Percentiles rank a stretch among this genome's conserved stretches.
Evolutionary conservation across 64 coral and sea anemone species (phyloP).

Genomic region (Montipora sp.): DNA sequence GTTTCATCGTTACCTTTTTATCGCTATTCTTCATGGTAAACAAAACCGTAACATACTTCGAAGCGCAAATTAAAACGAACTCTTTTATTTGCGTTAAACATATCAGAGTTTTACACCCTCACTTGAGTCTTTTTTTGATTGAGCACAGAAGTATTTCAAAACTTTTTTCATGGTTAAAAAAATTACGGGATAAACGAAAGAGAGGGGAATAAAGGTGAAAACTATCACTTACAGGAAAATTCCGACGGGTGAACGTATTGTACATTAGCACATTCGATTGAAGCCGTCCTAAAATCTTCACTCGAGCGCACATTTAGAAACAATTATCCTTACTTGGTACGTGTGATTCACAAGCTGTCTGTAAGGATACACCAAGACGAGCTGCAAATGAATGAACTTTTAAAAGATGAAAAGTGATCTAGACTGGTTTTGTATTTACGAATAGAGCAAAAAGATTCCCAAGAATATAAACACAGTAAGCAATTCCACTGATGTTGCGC

Average conservation of each 20-base stretch:
- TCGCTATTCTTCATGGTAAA: background rate
- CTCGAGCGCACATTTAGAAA: background rate
- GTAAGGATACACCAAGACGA: background rate
- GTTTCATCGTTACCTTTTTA: background rate
- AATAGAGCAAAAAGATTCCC: background rate
- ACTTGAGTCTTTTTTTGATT: background rate
- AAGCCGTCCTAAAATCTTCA: background rate
- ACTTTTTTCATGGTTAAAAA: background rate
- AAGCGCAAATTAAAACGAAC: background rate
- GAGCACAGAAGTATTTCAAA: background rate
- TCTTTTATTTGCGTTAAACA: background rate
- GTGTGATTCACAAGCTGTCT: background rate
- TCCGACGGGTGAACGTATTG: background rate
- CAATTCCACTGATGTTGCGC: background rate
- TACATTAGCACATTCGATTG: background rate
- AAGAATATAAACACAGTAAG: background rate
- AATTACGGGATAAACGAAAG: background rate
- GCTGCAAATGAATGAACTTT: background rate
- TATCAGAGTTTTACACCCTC: background rate
- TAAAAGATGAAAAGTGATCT: background rate
- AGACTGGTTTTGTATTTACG: background rate
- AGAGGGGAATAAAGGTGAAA: background rate
- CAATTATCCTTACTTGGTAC: too few species aligned
- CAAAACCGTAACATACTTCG: background rate
- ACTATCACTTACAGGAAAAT: background rate